A percentile compares a stretch with the other conserved stretches of the same genome.
These are phyloP conservation scores for Phymastichus coffea DNA, from an alignment of 1,140 invertebrate genomes.

Conservation along the genomic window DNA sequence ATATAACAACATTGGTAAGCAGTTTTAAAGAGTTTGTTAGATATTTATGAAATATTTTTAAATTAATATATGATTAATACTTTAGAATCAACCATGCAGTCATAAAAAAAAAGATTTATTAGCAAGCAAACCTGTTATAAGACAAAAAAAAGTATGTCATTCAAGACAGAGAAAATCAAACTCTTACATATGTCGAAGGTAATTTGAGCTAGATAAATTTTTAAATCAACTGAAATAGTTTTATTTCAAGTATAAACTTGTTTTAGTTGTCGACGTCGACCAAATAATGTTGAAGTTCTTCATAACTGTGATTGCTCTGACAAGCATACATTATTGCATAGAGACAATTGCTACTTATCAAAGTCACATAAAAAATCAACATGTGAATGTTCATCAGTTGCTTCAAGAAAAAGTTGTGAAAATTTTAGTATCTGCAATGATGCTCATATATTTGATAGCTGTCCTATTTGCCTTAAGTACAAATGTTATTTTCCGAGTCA, in stretches of 20 bases:
- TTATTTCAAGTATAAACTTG: background rate
- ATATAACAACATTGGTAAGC: conserved; percentile 44
- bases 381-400: background rate
- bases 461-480: conserved; percentile 49
- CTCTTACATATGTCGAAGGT: conserved; percentile 32
- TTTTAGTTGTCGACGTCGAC: conserved; percentile 6
- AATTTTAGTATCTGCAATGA: conserved; percentile 27
- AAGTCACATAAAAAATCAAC: conserved; percentile 3
- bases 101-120: conserved; percentile 2
- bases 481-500: conserved; percentile 42
- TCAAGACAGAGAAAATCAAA: conserved; percentile 32
- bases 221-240: too few relatives aligned
- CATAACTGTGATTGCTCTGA: background rate
- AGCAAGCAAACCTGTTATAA: conserved; percentile 38
- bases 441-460: conserved; percentile 40
- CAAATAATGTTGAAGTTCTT: background rate
- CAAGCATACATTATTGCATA: conserved; percentile 9
- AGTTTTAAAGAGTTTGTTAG: conserved; percentile 1
- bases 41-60: background rate
- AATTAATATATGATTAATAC: conserved; percentile 17
- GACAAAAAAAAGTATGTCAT: conserved; percentile 51
- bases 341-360: conserved; percentile 32
- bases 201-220: conserved; percentile 23
- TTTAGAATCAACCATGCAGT: conserved; percentile 22
- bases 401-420: conserved; percentile 15